Percentiles rank a stretch among this genome's conserved stretches.
phyloP scores from a whole-genome alignment of 2,797 vertebrate species.

The Urocyon cinereoargenteus region DNA sequence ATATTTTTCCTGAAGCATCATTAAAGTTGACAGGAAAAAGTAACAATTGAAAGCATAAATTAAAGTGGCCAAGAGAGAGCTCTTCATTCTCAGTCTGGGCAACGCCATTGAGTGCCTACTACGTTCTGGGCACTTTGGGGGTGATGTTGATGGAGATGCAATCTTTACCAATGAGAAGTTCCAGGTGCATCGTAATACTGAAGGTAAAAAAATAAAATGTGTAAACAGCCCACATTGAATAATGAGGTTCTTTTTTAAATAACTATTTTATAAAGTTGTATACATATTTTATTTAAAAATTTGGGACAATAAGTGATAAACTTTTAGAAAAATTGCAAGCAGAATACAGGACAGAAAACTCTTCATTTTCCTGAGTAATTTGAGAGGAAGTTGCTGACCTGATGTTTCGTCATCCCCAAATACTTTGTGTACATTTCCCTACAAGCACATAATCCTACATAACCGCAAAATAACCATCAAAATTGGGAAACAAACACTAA shows the following conservation, averaged over 20 bases:
- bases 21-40: background rate
- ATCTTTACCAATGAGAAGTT: background rate
- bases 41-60: background rate
- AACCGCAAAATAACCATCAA: background rate
- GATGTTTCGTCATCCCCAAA: background rate
- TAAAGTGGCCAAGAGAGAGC: background rate
- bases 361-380: background rate
- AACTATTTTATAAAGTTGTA: background rate
- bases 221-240: background rate
- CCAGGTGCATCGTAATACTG: background rate
- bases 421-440: background rate
- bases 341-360: background rate
- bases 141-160: background rate
- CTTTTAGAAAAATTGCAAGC: background rate
- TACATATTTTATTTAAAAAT: background rate
- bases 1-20: background rate
- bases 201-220: background rate
- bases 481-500: background rate
- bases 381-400: background rate
- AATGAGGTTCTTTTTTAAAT: background rate
- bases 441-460: background rate
- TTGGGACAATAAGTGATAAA: background rate
- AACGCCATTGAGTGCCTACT: rapidly evolving
- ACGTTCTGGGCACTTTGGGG: background rate
- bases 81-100: background rate